These are phyloP conservation scores for Ariolimax columbianus DNA, from an alignment of 2,888 invertebrate genomes.

Conservation along the genomic window DNA sequence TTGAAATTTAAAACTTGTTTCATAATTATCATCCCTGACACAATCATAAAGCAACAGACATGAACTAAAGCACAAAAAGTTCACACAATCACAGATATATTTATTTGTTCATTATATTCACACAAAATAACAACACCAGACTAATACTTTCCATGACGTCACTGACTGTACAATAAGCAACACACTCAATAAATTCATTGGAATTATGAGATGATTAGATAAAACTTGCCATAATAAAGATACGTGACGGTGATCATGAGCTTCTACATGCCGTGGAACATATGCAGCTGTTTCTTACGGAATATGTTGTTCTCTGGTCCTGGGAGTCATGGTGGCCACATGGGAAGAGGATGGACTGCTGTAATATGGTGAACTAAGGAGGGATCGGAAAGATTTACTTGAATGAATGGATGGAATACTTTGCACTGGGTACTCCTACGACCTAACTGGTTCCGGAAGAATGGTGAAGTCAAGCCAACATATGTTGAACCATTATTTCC, in stretches of 20 bases:
- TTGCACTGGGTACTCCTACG: neutral
- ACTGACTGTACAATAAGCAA: conserved; percentile 30
- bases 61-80: neutral
- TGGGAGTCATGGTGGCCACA: neutral
- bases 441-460: too few relatives aligned
- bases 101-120: conserved; percentile 38
- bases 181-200: neutral
- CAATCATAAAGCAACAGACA: neutral
- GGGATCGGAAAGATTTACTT: neutral
- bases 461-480: too few relatives aligned
- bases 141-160: conserved; percentile 17
- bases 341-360: neutral
- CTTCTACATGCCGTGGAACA: neutral
- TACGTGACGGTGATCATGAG: neutral
- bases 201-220: neutral
- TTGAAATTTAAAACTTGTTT: too few relatives aligned
- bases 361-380: neutral
- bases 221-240: neutral
- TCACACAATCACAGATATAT: conserved; percentile 22
- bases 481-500: too few relatives aligned
- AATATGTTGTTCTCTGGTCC: neutral
- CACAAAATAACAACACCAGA: conserved; percentile 26
- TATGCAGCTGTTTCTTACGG: neutral
- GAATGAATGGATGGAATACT: neutral
- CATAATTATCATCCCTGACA: neutral